Evolutionary conservation across 2,113 vertebrate species (phyloP), one percentile per base, ranked within the genome.

Genomic region (Leptocoma aspasia): DNA sequence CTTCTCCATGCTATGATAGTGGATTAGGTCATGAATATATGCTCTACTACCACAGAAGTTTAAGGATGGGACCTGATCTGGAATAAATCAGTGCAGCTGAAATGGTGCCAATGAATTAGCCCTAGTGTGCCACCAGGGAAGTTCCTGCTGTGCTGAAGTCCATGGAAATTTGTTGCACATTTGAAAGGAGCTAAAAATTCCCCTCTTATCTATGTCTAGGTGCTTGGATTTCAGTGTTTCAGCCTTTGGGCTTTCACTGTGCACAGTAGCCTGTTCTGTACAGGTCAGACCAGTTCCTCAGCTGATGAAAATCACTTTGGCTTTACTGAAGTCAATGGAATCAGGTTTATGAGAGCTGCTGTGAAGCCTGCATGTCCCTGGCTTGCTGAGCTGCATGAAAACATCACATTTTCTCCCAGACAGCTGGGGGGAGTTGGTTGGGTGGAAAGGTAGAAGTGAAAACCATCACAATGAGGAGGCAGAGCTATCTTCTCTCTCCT

Each of bases 211-310:
- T 80, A 3, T 47, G 53, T 49, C 61, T 57, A 42, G n/a, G 33
- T 5, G 2, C 76, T 90, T 82, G 52, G 35, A 61, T 93, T 90
- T 78, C 52, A 59, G 22, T 42, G 35, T 77, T 92, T 77, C 60
- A 79, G 66, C 61, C 75, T 78, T 84, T 68, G 49, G 49, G 81
- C 65, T 84, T 89, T 86, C 59, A 20, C 14, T 83, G 39, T 77
- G 65, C 57, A 31, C 69, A 41, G 80, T 37, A 83, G 47, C 45
- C 54, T 81, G 30, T 86, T 89, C 77, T 75, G 1, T 78, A 41
- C 89, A 66, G 53, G 82, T 94, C 86, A 92, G 76, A 70, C 83
- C 33, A 71, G 86, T 96, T 93, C 41, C 45, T 94, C 76, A 63
- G 68, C 80, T 81, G 90, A 92, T 94, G 37, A 56, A 90, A 94